Evolutionary conservation across 2,113 vertebrate species (phyloP), one percentile per base, ranked within the genome.

Genomic region (Esox niger): DNA sequence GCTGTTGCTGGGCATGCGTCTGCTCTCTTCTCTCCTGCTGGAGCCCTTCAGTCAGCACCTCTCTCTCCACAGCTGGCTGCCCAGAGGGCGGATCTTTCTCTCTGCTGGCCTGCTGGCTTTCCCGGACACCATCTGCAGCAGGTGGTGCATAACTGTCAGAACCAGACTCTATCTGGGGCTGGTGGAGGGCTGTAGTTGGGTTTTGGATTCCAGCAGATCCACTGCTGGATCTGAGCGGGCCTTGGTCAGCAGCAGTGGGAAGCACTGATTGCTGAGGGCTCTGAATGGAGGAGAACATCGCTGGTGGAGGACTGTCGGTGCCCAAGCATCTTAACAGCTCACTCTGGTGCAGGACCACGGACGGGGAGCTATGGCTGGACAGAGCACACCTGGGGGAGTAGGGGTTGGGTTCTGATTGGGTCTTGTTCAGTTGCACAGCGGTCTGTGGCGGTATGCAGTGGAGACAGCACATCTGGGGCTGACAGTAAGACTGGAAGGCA

Each of bases 401-500:
- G 58, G 87, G 27, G 25, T 78, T 2, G 32, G 84, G 89, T 60
- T 89, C 92, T 33, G 86, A 67, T 55, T 91, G 90, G 62, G 74
- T 87, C 79, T 90, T 79, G 2, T 89, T 82, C 69, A 91, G 76
- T 15, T 86, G 81, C 62, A 88, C 90, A 32, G 88, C 91, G 8
- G 69, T 3, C 2, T 92, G 79, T 62, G 88, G 1, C 85, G 90
- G 87, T 46, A 92, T 70, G 73, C 94, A 93, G 69, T 90, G 95
- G 0, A 94, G 89, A 61, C 95, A 97, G 68, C 95, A 97, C 57
- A 91, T 21, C 1, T 95, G 91, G 0, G 85, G 77, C 70, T 92
- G 92, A n/a, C 88, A 76, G 1, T 91, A 91, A 43, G 89, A 25
- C 56, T 93, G 92, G 79, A 93, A 93, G 49, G 88, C 91, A 21